phyloP scores from a whole-genome alignment of 2,113 vertebrate species.

The Hirundichthys speculiger region DNA sequence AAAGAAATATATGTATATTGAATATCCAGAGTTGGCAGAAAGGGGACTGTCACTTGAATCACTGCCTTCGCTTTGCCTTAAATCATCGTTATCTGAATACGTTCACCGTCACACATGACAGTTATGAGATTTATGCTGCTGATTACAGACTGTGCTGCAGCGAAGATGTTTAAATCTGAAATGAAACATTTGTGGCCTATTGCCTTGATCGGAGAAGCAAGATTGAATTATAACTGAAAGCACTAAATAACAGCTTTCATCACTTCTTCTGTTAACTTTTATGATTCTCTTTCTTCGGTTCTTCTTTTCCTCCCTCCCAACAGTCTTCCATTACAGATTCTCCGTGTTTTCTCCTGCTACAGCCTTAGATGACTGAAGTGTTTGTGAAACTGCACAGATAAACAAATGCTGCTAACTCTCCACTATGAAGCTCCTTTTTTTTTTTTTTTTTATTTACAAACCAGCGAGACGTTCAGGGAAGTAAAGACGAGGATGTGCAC shows the following conservation, averaged over 20 bases:
- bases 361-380: conserved; percentile 24
- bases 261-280: conserved; percentile 8
- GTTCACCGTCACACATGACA: conserved; percentile 22
- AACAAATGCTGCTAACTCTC: conserved; percentile 35
- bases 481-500: conserved; percentile 8
- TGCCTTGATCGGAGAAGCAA: conserved; percentile 35
- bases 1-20: no score
- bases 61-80: conserved; percentile 25
- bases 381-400: conserved; percentile 32
- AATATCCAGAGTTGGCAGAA: conserved; percentile 34
- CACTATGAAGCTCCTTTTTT: neutral
- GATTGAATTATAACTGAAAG: neutral
- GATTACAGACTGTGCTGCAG: conserved; percentile 50
- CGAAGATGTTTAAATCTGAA: conserved; percentile 9
- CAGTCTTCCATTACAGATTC: conserved; percentile 18
- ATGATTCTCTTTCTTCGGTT: conserved; percentile 12
- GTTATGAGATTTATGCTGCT: conserved; percentile 9
- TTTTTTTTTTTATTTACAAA: no score
- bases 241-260: neutral
- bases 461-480: conserved; percentile 5
- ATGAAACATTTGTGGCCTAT: conserved; percentile 8
- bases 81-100: conserved; percentile 38
- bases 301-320: conserved; percentile 14
- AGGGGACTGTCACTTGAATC: conserved; percentile 42
- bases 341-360: conserved; percentile 3